Evolutionary conservation across 2,888 invertebrate genomes (phyloP), one percentile per base, ranked within the genome.

Genomic region (Poecilus cupreus): DNA sequence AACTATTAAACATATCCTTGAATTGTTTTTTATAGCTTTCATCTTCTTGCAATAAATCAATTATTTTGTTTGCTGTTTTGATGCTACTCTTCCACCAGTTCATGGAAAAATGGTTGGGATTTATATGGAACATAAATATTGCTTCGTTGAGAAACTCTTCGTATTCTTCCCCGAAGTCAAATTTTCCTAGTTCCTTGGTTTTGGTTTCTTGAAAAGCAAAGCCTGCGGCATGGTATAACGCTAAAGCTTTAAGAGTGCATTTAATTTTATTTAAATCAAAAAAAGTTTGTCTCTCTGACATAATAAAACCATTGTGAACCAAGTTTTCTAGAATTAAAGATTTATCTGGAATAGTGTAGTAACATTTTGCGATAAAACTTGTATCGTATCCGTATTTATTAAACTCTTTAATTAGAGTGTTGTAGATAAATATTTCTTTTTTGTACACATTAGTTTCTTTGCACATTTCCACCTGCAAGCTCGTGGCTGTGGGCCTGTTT

Each of bases 221-320:
- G 4, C 90, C 88, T 13, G 89, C 87, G 0, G 90, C 89, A 81
- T 92, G 92, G 82, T 92, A 90, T 84, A 90, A 89, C 0, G 92
- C 90, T 46, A 92, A 84, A 1, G 90, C 88, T 80, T 87, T 87
- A 64, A 92, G 85, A 39, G 90, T 90, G 84, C 89, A 87, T 39
- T 89, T 84, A 11, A 90, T 91, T 83, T 92, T 92, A 0, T 88
- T 86, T 76, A 89, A 86, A 82, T 92, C 91, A 64, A 91, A 90
- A 0, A 85, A 80, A 79, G 89, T 87, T 20, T 89, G 84, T 74
- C 86, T 87, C 4, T 81, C 81, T 11, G 83, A 81, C 3, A 84
- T 82, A 81, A 57, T 84, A 78, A 83, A 88, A 0, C 83, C 83
- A 3, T 68, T 43, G 10, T 83, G 3, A 3, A 83, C 81, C 46